phyloP scores from a whole-genome alignment of 2,797 vertebrate species.

The Pantherophis alleghaniensis region DNA sequence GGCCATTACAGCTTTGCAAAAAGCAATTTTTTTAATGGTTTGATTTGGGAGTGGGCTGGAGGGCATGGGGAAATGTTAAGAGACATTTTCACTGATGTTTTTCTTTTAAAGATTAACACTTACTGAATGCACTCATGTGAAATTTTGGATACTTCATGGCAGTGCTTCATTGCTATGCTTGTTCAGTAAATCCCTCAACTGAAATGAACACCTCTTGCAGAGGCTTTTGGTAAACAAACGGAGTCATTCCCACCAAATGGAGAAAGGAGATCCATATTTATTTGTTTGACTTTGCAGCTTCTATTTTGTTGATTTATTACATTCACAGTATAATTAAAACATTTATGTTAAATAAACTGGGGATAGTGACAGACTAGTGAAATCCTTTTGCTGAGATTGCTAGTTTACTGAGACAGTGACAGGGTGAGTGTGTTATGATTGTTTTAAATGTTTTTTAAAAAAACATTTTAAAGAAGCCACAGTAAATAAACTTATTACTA shows the following conservation, averaged over 20 bases:
- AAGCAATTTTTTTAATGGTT: constrained; percentile 38
- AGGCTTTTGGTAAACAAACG: constrained; percentile 67
- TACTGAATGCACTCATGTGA: constrained; percentile 64
- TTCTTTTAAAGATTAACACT: constrained; percentile 58
- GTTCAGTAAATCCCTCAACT: constrained; percentile 57
- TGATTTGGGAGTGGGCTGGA: constrained; percentile 55
- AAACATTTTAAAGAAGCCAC: background rate
- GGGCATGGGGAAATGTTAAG: constrained; percentile 58
- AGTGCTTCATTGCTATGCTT: constrained; percentile 15
- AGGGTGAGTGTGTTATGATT: background rate
- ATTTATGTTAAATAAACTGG: constrained; percentile 61
- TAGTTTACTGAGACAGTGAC: constrained; percentile 25
- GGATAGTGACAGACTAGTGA: constrained; percentile 41
- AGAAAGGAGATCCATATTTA: constrained; percentile 67
- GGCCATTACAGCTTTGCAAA: constrained; percentile 21
- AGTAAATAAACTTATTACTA: background rate
- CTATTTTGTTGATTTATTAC: constrained; percentile 69
- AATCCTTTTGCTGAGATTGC: constrained; percentile 43
- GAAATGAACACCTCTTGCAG: constrained; percentile 67
- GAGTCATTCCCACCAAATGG: constrained; percentile 65
- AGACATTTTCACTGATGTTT: constrained; percentile 61
- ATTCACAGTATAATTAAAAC: constrained; percentile 55
- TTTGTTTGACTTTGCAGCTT: constrained; percentile 65
- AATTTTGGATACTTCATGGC: constrained; percentile 66
- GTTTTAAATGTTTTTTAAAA: background rate